Evolutionary conservation across 2,113 vertebrate genomes (phyloP).

Genomic region (Phyllopteryx taeniolatus): DNA sequence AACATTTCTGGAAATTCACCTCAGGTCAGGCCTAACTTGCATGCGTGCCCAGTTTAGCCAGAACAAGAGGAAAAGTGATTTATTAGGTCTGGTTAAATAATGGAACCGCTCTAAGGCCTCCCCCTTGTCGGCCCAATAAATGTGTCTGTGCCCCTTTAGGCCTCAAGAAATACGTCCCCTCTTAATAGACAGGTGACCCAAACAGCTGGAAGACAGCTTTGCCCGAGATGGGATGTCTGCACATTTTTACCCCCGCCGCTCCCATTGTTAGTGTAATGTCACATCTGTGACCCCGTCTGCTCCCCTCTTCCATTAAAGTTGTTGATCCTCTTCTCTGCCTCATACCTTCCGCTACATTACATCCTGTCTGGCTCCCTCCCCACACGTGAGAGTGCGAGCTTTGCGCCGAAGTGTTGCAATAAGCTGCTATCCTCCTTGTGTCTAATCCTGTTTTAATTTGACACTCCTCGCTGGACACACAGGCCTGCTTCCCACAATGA

Average conservation of each 20-base stretch:
- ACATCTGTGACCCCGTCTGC: slow-evolving; percentile 76
- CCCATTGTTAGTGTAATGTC: slow-evolving; percentile 66
- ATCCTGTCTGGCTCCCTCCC: slow-evolving; percentile 58
- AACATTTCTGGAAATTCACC: background rate
- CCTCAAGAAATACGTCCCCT: slow-evolving; percentile 63
- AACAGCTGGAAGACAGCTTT: slow-evolving; percentile 75
- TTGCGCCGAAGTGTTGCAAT: slow-evolving; percentile 9
- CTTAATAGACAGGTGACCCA: slow-evolving; percentile 76
- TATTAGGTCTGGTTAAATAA: slow-evolving; percentile 53
- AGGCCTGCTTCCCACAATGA: background rate
- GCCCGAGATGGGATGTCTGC: slow-evolving; percentile 59
- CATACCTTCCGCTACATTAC: slow-evolving; percentile 74
- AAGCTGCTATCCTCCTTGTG: slow-evolving; percentile 12
- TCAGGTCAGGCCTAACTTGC: background rate
- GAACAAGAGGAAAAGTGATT: slow-evolving; percentile 52
- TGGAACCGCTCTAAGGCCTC: slow-evolving; percentile 38
- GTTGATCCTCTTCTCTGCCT: slow-evolving; percentile 63
- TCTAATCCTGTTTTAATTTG: slow-evolving; percentile 57
- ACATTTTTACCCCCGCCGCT: slow-evolving; percentile 62
- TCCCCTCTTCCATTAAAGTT: slow-evolving; percentile 43
- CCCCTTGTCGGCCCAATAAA: slow-evolving; percentile 61
- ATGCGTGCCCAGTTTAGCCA: slow-evolving; percentile 14
- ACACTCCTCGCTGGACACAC: slow-evolving; percentile 16
- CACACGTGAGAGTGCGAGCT: slow-evolving; percentile 41
- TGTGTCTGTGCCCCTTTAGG: slow-evolving; percentile 58